Evolutionary conservation across 2,888 invertebrate species (phyloP).

Genomic region (Idaea biselata): DNA sequence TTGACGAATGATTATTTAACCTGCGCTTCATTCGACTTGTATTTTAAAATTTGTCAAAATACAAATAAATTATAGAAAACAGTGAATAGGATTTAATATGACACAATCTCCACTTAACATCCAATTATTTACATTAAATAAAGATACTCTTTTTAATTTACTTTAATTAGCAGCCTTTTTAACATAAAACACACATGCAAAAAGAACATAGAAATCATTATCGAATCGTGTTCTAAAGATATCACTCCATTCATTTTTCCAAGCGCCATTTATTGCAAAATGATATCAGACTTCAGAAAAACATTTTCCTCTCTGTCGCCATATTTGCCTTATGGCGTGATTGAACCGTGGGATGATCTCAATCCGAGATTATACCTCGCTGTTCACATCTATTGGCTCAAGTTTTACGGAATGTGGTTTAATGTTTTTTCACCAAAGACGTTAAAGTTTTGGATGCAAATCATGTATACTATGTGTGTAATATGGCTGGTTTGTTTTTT

Average conservation of each 20-base stretch:
- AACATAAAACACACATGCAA: slow-evolving; percentile 33
- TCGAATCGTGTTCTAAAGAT: slow-evolving; percentile 47
- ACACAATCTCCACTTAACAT: too few species aligned
- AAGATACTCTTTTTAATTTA: too few species aligned
- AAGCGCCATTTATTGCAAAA: too few species aligned
- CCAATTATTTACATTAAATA: too few species aligned
- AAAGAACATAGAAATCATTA: slow-evolving; percentile 53
- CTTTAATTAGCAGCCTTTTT: too few species aligned
- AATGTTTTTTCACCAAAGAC: slow-evolving; percentile 51
- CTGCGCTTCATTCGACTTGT: too few species aligned
- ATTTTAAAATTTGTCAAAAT: too few species aligned
- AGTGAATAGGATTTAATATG: too few species aligned
- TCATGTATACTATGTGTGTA: slow-evolving; percentile 56
- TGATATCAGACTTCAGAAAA: slow-evolving; percentile 45
- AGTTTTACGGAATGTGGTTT: slow-evolving; percentile 76
- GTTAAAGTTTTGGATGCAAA: slow-evolving; percentile 58
- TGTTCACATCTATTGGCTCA: slow-evolving; percentile 74
- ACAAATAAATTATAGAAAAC: too few species aligned
- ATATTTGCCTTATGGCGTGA: slow-evolving; percentile 62
- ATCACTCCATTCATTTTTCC: slow-evolving; percentile 34
- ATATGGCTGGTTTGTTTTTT: slow-evolving; percentile 73
- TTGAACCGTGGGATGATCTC: slow-evolving; percentile 66
- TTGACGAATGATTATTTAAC: too few species aligned
- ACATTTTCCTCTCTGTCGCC: slow-evolving; percentile 45
- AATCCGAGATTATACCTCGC: slow-evolving; percentile 67